These are phyloP conservation scores for Galeruca laticollis DNA, from an alignment of 2,888 invertebrate species.

Conservation along the genomic window DNA sequence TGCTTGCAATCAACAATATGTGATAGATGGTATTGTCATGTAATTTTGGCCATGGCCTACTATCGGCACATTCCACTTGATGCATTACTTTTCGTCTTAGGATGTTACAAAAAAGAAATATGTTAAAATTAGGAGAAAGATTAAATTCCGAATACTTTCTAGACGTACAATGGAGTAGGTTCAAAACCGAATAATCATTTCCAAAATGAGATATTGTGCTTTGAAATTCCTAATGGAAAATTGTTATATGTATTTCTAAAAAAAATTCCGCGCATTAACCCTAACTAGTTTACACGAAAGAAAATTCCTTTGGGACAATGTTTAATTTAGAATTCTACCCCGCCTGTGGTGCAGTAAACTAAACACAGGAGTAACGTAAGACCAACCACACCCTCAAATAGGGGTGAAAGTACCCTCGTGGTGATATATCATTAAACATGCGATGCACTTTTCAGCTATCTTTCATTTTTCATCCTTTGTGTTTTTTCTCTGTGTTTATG, in stretches of 20 bases:
- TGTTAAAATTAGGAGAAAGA: no score
- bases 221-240: no score
- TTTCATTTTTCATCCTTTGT: constrained; percentile 7
- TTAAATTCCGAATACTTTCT: no score
- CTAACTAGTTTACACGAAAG: background rate
- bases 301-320: constrained; percentile 1
- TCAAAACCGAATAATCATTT: no score
- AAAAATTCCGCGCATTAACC: background rate
- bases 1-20: no score
- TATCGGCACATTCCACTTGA: no score
- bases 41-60: no score
- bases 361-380: constrained; percentile 4
- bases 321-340: constrained; percentile 3
- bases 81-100: no score
- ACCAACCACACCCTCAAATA: constrained; percentile 9
- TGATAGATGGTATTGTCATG: no score
- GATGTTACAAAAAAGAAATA: no score
- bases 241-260: background rate
- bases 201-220: no score
- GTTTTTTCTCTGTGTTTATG: background rate
- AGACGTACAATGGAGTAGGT: no score
- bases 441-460: constrained; percentile 9
- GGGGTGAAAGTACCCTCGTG: constrained; percentile 7
- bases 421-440: constrained; percentile 14
- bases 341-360: constrained; percentile 4